phyloP scores from a whole-genome alignment of 2,113 vertebrate species.

The Paraplagusia blochii region DNA sequence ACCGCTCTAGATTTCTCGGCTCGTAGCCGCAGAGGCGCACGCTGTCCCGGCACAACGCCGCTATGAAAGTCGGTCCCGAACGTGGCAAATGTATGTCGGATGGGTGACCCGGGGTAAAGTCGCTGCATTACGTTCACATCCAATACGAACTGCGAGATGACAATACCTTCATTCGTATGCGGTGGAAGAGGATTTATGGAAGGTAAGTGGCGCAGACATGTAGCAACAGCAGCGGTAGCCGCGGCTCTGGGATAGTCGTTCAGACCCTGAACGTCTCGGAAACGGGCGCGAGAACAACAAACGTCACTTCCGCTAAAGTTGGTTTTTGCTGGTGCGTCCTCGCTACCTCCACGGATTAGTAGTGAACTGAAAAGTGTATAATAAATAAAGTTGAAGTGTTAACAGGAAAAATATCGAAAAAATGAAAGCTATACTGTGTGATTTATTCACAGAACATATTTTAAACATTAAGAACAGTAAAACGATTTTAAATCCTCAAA shows the following conservation, averaged over 20 bases:
- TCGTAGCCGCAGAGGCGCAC: conserved; percentile 30
- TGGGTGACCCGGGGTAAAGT: neutral
- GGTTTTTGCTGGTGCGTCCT: neutral
- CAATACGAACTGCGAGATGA: neutral
- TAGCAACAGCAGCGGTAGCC: conserved; percentile 69
- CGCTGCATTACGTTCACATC: accelerated
- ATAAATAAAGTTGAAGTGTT: no score
- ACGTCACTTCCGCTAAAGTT: conserved; percentile 69
- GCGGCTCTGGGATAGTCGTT: conserved; percentile 50
- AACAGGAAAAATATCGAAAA: no score
- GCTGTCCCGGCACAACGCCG: conserved; percentile 8
- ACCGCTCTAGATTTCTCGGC: conserved; percentile 41
- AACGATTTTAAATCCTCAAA: no score
- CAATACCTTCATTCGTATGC: conserved; percentile 78
- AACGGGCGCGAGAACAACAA: conserved; percentile 74
- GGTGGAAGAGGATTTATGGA: conserved; percentile 47
- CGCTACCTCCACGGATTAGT: no score
- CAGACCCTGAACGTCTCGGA: conserved; percentile 65
- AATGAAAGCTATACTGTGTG: no score
- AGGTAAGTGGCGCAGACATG: conserved; percentile 14
- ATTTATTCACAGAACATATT: no score
- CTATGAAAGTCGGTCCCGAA: neutral
- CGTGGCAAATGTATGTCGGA: neutral
- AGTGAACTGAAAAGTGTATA: no score
- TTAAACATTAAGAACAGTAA: no score